Evolutionary conservation across 2,113 vertebrate genomes (phyloP), one percentile per base, ranked within the genome.

Genomic region (Cygnus buccinator): DNA sequence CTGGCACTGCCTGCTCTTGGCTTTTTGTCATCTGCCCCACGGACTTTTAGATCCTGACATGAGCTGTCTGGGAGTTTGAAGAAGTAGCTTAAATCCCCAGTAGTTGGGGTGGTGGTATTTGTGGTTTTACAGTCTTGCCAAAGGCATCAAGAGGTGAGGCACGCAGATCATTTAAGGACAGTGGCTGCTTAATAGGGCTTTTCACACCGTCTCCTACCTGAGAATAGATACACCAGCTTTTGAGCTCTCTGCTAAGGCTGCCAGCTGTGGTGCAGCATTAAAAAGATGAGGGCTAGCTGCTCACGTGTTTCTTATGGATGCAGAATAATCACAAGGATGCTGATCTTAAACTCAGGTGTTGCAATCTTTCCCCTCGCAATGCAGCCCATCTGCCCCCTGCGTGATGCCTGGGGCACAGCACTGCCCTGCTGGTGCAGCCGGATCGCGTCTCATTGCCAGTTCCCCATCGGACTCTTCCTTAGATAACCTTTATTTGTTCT

Each of bases 241-340:
- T 37, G 41, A 84, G 73, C 68, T 86, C 15, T 50, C 63, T 89
- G 93, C 79, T 80, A 39, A 84, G 33, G 68, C 62, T 90, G 72
- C 72, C 86, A 63, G 80, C 89, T 94, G 68, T 67, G 68, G 61
- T 74, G 73, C 4, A 5, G 70, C 76, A 75, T 89, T 94, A 93
- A 59, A 81, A 52, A 68, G 66, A 67, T 21, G 68, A 76, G 63
- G 41, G 28, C 39, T 87, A 85, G 71, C 66, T 89, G 84, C 58
- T 79, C 50, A 18, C 17, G 10, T 82, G 37, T 76, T 95, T 93
- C 62, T 31, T 75, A 37, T 43, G 67, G 74, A 82, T 91, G 71
- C 2, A 14, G 73, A 89, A 87, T 81, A 91, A 91, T 91, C 70
- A 43, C 35, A 65, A 13, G 1, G 7, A 44, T 83, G 90, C 78